A percentile compares a stretch with the other conserved stretches of the same genome.
Conservation (phyloP, 2,888 invertebrate genomes). For the Tachina grossa region DNA sequence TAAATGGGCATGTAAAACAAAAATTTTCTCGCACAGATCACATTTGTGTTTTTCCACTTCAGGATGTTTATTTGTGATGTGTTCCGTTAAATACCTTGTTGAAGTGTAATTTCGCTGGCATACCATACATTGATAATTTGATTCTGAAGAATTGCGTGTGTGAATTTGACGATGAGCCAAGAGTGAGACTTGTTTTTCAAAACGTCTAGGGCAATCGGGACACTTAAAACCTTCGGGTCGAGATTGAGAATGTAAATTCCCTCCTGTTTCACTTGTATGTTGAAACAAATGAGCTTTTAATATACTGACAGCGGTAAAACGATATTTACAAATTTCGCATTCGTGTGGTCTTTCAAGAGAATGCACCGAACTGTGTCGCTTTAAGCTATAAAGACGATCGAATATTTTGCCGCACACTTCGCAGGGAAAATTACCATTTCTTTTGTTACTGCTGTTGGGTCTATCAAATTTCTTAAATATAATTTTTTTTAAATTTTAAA, state of each 20-base stretch:
- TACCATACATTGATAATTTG: slow-evolving; percentile 81
- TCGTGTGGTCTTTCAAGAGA: slow-evolving; percentile 76
- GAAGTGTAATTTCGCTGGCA: slow-evolving; percentile 83
- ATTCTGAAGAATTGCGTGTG: slow-evolving; percentile 55
- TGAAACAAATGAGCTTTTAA: slow-evolving; percentile 75
- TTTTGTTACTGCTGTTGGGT: slow-evolving; percentile 72
- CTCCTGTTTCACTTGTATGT: slow-evolving; percentile 51
- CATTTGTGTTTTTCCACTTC: slow-evolving; percentile 84
- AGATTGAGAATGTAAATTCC: slow-evolving; percentile 12
- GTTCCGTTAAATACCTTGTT: slow-evolving; percentile 83
- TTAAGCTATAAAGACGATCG: slow-evolving; percentile 83
- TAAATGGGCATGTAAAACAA: slow-evolving; percentile 85
- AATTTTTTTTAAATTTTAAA: neutral
- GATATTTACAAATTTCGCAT: slow-evolving; percentile 75
- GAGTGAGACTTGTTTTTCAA: slow-evolving; percentile 84
- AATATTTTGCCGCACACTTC: slow-evolving; percentile 84
- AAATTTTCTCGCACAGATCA: slow-evolving; percentile 85
- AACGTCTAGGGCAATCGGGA: slow-evolving; percentile 84
- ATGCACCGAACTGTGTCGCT: slow-evolving; percentile 76
- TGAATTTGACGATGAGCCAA: slow-evolving; percentile 82
- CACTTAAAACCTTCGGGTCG: slow-evolving; percentile 81
- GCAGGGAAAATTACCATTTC: slow-evolving; percentile 78
- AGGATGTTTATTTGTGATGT: slow-evolving; percentile 84
- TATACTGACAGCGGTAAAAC: slow-evolving; percentile 68
- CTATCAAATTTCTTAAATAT: slow-evolving; percentile 43